phyloP scores from a whole-genome alignment of 2,888 invertebrate genomes.

The Loripinus fragilis region DNA sequence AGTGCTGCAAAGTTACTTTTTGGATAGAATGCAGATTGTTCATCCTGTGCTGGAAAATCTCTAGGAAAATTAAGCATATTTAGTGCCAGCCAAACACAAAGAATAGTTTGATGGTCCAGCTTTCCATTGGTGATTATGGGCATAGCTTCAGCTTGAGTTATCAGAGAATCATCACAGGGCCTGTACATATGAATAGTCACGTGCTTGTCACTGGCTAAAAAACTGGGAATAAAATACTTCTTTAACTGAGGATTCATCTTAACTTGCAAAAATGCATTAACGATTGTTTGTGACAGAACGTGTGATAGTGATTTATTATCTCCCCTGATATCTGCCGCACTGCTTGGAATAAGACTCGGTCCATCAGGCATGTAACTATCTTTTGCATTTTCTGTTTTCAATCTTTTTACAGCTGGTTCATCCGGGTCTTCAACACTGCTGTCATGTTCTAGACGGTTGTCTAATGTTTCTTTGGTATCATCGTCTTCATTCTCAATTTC shows the following conservation, averaged over 20 bases:
- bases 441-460: background rate
- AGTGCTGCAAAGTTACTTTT: too few relatives aligned
- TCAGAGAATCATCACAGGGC: background rate
- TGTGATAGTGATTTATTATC: background rate
- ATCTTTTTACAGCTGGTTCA: too few relatives aligned
- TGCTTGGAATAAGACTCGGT: background rate
- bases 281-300: too few relatives aligned
- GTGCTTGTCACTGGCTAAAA: background rate
- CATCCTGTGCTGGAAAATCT: too few relatives aligned
- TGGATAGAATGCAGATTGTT: too few relatives aligned
- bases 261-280: conserved; percentile 2
- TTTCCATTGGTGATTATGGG: background rate
- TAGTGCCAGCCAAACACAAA: background rate
- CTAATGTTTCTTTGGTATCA: background rate
- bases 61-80: too few relatives aligned
- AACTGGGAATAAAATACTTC: too few relatives aligned
- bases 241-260: background rate
- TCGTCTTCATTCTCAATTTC: background rate
- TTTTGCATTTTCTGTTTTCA: too few relatives aligned
- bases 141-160: background rate
- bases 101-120: background rate
- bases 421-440: background rate
- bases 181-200: background rate
- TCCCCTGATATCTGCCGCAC: background rate
- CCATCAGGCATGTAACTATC: background rate